Conservation (phyloP, 2,113 vertebrate species). For the Nannobrachium achirus region DNA sequence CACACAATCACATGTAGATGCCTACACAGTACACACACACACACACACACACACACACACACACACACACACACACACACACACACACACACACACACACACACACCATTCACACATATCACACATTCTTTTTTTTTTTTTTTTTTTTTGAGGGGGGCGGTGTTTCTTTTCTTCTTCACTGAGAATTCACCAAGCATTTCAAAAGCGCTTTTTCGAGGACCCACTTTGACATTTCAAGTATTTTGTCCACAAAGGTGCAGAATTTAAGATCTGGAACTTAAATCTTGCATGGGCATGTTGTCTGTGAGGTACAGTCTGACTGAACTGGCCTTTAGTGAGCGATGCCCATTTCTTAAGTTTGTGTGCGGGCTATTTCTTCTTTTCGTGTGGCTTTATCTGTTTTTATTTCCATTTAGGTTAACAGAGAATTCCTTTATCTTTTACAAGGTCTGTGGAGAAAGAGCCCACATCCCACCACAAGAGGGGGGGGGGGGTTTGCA, state of each 20-base stretch:
- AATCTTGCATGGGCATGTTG: slow-evolving; percentile 77
- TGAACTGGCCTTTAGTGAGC: slow-evolving; percentile 42
- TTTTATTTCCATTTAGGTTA: slow-evolving; percentile 67
- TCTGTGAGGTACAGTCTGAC: slow-evolving; percentile 50
- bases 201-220: slow-evolving; percentile 38
- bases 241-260: slow-evolving; percentile 73
- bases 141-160: neutral
- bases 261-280: slow-evolving; percentile 71
- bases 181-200: slow-evolving; percentile 44
- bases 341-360: slow-evolving; percentile 61
- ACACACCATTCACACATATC: neutral
- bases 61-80: neutral
- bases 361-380: slow-evolving; percentile 67
- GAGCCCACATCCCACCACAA: slow-evolving; percentile 58
- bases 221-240: slow-evolving; percentile 63
- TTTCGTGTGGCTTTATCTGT: slow-evolving; percentile 72
- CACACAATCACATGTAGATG: neutral
- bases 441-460: slow-evolving; percentile 61
- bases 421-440: slow-evolving; percentile 63
- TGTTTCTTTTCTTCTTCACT: slow-evolving; percentile 15
- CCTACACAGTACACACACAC: neutral
- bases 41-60: neutral
- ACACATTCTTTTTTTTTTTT: neutral
- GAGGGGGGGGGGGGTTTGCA: slow-evolving; percentile 37
- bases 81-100: neutral